A percentile compares a stretch with the other conserved stretches of the same genome.
Evolutionary conservation across 2,888 invertebrate species (phyloP).

Genomic region (Thecocarcelia acutangulata): DNA sequence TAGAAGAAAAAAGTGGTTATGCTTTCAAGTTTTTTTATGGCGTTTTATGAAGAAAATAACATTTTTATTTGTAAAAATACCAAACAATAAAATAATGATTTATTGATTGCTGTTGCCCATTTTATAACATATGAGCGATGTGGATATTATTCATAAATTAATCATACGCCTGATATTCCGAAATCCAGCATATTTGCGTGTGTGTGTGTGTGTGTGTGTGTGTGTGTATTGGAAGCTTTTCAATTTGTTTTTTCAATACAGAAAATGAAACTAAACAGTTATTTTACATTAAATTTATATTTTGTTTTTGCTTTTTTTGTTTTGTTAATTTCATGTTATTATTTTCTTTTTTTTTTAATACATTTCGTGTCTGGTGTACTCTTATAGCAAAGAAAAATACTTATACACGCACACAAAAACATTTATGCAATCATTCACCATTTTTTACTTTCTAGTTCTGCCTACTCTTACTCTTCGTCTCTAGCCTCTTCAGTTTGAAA

Average conservation of each 20-base stretch:
- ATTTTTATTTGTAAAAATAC: neutral
- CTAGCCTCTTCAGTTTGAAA: constrained; percentile 2
- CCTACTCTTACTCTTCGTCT: neutral
- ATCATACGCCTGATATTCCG: neutral
- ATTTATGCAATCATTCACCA: constrained; percentile 36
- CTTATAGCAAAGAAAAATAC: constrained; percentile 8
- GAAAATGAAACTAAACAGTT: constrained; percentile 32
- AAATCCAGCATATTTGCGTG: no score
- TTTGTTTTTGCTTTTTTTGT: no score
- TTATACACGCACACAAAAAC: constrained; percentile 13
- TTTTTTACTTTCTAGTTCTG: constrained; percentile 35
- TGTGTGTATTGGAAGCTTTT: no score
- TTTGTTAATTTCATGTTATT: neutral
- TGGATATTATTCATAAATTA: neutral
- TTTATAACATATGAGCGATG: neutral
- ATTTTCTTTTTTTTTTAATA: neutral
- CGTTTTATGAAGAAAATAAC: no score
- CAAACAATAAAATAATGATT: neutral
- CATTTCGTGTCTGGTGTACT: constrained; percentile 7
- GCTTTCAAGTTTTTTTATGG: no score
- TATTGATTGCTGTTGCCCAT: constrained; percentile 3
- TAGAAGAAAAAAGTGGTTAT: no score
- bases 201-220: no score
- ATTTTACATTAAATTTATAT: neutral
- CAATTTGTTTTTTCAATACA: constrained; percentile 70